phyloP scores from a whole-genome alignment of 2,888 invertebrate genomes.

The Cristatella mucedo region DNA sequence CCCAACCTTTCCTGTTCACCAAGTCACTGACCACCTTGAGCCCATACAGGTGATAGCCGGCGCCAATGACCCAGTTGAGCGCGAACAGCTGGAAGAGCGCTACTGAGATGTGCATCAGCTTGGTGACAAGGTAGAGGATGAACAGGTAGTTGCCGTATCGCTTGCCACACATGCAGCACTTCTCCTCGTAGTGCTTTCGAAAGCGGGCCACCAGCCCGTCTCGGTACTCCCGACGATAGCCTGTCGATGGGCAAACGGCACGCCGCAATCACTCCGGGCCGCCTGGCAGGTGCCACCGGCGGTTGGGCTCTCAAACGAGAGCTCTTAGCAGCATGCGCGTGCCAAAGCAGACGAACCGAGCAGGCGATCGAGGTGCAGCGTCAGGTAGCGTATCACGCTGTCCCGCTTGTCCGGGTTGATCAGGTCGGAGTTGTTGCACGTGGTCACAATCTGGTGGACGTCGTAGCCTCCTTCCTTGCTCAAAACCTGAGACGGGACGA shows the following conservation, averaged over 20 bases:
- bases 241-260: no score
- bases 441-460: slow-evolving; percentile 7
- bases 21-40: slow-evolving; percentile 41
- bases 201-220: slow-evolving; percentile 2
- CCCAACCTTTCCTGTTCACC: slow-evolving; percentile 26
- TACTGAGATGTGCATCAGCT: slow-evolving; percentile 24
- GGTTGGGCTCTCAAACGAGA: no score
- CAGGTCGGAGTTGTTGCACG: slow-evolving; percentile 2
- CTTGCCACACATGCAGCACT: slow-evolving; percentile 17
- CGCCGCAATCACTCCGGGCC: no score
- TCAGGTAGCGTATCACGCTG: slow-evolving; percentile 2
- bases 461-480: slow-evolving; percentile 7
- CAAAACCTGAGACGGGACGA: no score
- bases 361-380: slow-evolving; percentile 1
- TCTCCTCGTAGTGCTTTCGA: slow-evolving; percentile 2
- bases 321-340: no score
- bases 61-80: slow-evolving; percentile 29
- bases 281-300: no score
- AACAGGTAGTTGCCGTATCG: slow-evolving; percentile 31
- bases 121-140: slow-evolving; percentile 25
- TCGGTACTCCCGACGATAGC: slow-evolving; percentile 8
- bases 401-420: slow-evolving; percentile 7
- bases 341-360: no score
- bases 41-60: slow-evolving; percentile 35
- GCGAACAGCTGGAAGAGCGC: slow-evolving; percentile 28